These are phyloP conservation scores for Pipa parva DNA, from an alignment of 2,113 vertebrate species.

Conservation along the genomic window DNA sequence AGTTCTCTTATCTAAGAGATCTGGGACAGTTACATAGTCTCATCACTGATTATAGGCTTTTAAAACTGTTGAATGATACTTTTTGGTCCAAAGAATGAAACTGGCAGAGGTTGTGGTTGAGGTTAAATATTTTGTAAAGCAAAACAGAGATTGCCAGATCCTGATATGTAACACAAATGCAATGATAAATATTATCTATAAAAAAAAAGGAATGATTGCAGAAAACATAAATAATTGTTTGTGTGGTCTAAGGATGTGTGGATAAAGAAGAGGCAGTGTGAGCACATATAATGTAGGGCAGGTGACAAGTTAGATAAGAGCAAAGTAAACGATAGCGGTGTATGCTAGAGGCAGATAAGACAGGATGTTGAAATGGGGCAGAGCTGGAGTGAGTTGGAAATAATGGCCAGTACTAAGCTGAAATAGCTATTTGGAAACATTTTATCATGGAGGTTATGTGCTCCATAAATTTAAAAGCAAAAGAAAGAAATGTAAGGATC, in stretches of 20 bases:
- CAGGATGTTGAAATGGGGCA: slow-evolving; percentile 5
- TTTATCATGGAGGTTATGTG: neutral
- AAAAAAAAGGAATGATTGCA: slow-evolving; percentile 3
- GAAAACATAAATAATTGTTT: slow-evolving; percentile 3
- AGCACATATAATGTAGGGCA: slow-evolving; percentile 20
- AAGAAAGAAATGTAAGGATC: too few species aligned
- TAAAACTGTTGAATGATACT: slow-evolving; percentile 23
- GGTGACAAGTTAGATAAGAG: slow-evolving; percentile 29
- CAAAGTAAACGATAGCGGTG: slow-evolving; percentile 18
- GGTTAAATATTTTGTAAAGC: slow-evolving; percentile 22
- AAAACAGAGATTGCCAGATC: slow-evolving; percentile 15
- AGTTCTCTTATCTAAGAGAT: slow-evolving; percentile 13
- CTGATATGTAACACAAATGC: slow-evolving; percentile 21
- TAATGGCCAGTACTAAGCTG: slow-evolving; percentile 20
- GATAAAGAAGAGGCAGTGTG: slow-evolving; percentile 11
- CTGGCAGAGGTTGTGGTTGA: slow-evolving; percentile 16
- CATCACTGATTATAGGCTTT: slow-evolving; percentile 3
- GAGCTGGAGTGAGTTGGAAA: slow-evolving; percentile 1
- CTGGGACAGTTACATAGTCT: slow-evolving; percentile 2
- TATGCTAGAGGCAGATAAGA: slow-evolving; percentile 33
- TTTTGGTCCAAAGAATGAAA: neutral
- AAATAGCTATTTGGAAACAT: slow-evolving; percentile 5
- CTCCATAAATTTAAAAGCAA: too few species aligned
- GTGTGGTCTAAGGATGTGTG: slow-evolving; percentile 24
- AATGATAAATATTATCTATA: slow-evolving; percentile 31